A percentile compares a stretch with the other conserved stretches of the same genome.
Evolutionary conservation across 2,888 invertebrate genomes (phyloP).

Genomic region (Xestia ashworthii): DNA sequence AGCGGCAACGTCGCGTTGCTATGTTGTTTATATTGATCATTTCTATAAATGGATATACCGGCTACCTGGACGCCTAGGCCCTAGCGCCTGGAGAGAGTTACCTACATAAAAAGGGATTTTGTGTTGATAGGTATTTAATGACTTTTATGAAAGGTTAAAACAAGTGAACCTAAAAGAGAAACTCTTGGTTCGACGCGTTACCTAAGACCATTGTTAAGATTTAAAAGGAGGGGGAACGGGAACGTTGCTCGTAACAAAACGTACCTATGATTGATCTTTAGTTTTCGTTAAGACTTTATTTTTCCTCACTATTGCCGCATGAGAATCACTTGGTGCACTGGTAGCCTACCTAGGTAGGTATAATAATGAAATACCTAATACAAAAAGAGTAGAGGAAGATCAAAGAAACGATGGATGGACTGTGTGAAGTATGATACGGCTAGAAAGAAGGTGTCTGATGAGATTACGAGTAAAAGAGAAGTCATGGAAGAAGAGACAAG

Average conservation of each 20-base stretch:
- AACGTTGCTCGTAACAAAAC: not conserved
- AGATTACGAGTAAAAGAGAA: too few species aligned
- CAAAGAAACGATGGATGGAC: too few species aligned
- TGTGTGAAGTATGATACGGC: too few species aligned
- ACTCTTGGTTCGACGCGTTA: slow-evolving; percentile 6
- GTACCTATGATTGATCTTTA: not conserved
- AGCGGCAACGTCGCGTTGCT: slow-evolving; percentile 79
- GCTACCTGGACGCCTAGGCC: slow-evolving; percentile 69
- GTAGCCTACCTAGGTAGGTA: too few species aligned
- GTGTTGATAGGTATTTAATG: slow-evolving; percentile 21
- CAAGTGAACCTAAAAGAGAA: slow-evolving; percentile 16
- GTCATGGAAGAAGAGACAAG: too few species aligned
- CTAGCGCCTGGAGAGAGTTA: slow-evolving; percentile 56
- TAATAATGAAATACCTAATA: too few species aligned
- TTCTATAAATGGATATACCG: slow-evolving; percentile 77
- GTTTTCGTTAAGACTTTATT: not conserved
- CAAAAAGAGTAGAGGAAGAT: too few species aligned
- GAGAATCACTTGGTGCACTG: not conserved
- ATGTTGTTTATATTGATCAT: slow-evolving; percentile 80
- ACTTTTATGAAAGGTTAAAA: slow-evolving; percentile 8
- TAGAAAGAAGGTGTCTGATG: too few species aligned
- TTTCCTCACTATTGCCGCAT: not conserved
- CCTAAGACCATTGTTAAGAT: slow-evolving; percentile 40
- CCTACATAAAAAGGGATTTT: slow-evolving; percentile 45
- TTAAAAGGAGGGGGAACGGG: not conserved